Base-by-base conservation (phyloP, 2,888 invertebrate genomes). In the Nephrotoma flavescens region DNA sequence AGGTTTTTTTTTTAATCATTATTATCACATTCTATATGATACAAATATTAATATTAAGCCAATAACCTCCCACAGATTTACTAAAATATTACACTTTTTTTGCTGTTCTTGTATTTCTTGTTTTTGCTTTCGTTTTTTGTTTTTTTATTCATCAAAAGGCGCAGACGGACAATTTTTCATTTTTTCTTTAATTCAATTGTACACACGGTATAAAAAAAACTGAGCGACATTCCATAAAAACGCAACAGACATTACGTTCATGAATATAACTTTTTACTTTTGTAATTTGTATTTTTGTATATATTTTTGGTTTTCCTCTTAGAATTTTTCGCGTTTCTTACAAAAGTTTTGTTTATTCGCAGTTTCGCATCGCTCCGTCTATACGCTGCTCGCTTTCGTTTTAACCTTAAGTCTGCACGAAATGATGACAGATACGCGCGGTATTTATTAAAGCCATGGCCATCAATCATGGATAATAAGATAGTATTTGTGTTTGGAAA, bases 1-100 rank as follows among this genome's bases (percentile, higher is more conserved):
- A 71, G 52, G 31, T 31, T 52, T 52, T 52, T 52, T 52, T 71
- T 7, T 31, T 71, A 71, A 71, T 71, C 71, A 71, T 71, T 71
- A 71, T 71, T 71, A 71, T 71, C 71, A 31, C 31, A 71, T 71
- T 71, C 9, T 71, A 71, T 31, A 71, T 71, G 71, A 71, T 71
- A 83, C 83, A n/a, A 84, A 84, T 41, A 84, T 15, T 42, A 84
- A 84, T 42, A 84, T 42, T 42, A 84, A 84, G 41, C 84, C 41
- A 84, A 84, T 84, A 84, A 84, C 84, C 84, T 84, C 41, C 84
- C 84, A 42, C 71, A 71, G 71, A 71, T 71, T 71, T 71, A 71
- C 71, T 19, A 84, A 84, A 84, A 84, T 84, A 84, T 84, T 84
- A 42, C 84, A 84, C 42, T 42, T 42, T 84, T 84, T 83, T 84